Conservation (phyloP, 2,888 invertebrate species). For the Latrodectus hesperus region DNA sequence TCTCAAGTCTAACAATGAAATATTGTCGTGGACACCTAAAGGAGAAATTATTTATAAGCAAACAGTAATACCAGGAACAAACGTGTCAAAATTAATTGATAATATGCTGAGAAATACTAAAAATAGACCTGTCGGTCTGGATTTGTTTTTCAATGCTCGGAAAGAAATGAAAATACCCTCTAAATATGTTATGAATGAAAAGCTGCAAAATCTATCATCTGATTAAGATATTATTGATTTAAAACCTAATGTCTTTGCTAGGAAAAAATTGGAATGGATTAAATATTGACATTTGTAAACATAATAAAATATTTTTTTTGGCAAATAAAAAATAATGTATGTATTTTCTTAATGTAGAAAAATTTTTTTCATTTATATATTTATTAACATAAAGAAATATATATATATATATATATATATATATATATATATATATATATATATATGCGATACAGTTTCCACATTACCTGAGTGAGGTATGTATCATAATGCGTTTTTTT, state of each 20-base stretch:
- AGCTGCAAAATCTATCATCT: not conserved
- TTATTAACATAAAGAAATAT: no score
- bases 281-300: not conserved
- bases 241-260: not conserved
- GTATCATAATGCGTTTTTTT: not conserved
- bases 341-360: no score
- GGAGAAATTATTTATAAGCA: not conserved
- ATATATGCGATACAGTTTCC: not conserved
- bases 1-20: not conserved
- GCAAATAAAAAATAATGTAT: not conserved
- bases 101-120: not conserved
- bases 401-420: not conserved
- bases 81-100: not conserved
- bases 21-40: constrained; percentile 3
- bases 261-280: not conserved
- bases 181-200: not conserved
- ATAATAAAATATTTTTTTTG: not conserved
- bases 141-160: not conserved
- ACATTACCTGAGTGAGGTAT: not conserved
- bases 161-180: not conserved
- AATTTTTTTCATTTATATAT: no score
- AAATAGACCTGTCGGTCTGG: not conserved
- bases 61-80: not conserved
- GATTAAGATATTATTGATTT: not conserved
- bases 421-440: not conserved